Base-by-base conservation (phyloP, 2,113 vertebrate genomes). In the Corydoras maculifer region DNA sequence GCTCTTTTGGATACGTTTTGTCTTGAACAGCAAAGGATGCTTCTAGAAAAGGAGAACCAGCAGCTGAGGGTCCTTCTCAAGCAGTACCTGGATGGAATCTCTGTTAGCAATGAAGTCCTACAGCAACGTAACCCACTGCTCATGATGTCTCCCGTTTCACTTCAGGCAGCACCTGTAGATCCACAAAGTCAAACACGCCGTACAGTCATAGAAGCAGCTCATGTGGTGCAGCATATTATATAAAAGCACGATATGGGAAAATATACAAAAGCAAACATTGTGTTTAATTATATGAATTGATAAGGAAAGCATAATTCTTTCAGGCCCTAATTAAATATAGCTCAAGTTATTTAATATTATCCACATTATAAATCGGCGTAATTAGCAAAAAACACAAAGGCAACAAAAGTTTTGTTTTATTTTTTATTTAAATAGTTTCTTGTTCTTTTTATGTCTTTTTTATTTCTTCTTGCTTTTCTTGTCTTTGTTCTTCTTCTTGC, bases 401-500 rank as follows among this genome's bases (percentile, higher is more conserved):
- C 32, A 57, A 13, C 63, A 66, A 18, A 63, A 53, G 30, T 2
- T 11, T 59, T 57, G 58, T 25, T 57, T 10, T 65, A 65, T 74
- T 68, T 72, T 75, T 87, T 84, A 86, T 88, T 89, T 87, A 87
- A 88, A 87, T 85, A 87, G 69, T 68, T 87, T 75, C 62, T 75
- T 75, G 9, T 69, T 68, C 58, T 15, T 84, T 91, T 90, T 87
- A 90, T 87, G 79, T 85, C 88, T 83, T 91, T 90, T 73, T 91
- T 84, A 91, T 95, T 98, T 98, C 82, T 90, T 91, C 88, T 98
- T 99, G 86, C 88, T 95, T 86, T 92, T 94, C 88, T 94, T 98
- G 72, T 98, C 96, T 81, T 98, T 99, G 64, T 90, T 85, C 82
- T 94, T 97, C 87, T 94, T 97, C 87, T 94, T 98, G 88, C 88